Conservation (phyloP, 2,797 vertebrate species). For the Pseudomugil gertrudae region DNA sequence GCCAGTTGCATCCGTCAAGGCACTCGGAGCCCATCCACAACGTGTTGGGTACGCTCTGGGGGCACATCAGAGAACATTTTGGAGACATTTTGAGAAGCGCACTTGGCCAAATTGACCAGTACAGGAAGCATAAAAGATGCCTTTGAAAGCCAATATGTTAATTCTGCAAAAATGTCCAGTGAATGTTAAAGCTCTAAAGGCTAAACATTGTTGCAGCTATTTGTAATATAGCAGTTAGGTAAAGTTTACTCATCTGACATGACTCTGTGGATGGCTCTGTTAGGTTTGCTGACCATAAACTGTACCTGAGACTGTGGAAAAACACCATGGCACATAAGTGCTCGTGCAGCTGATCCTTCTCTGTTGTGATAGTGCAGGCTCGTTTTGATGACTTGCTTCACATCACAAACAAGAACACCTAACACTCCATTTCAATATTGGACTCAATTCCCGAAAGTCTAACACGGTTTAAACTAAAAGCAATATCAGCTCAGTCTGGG, state of each 20-base stretch:
- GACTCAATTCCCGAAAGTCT: slow-evolving; percentile 13
- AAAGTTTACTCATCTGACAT: not conserved
- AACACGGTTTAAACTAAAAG: slow-evolving; percentile 21
- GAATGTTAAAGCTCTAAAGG: too few species aligned
- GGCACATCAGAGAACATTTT: too few species aligned
- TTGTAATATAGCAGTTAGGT: not conserved
- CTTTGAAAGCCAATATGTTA: too few species aligned
- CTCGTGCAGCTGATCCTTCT: not conserved
- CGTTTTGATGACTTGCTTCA: slow-evolving; percentile 13
- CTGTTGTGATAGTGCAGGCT: slow-evolving; percentile 2
- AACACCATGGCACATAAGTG: not conserved
- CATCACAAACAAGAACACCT: slow-evolving; percentile 23
- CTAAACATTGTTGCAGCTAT: not conserved
- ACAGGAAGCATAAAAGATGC: too few species aligned
- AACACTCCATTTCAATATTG: slow-evolving; percentile 2
- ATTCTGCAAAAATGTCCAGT: too few species aligned
- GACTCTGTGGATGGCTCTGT: not conserved
- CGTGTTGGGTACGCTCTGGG: too few species aligned
- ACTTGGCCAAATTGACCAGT: too few species aligned
- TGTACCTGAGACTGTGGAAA: not conserved
- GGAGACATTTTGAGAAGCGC: too few species aligned
- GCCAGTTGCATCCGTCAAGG: too few species aligned
- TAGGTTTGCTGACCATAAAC: not conserved
- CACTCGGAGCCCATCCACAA: too few species aligned
- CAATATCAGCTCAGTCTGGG: slow-evolving; percentile 10